phyloP scores from a whole-genome alignment of 2,113 vertebrate genomes.

The Petromus typicus region DNA sequence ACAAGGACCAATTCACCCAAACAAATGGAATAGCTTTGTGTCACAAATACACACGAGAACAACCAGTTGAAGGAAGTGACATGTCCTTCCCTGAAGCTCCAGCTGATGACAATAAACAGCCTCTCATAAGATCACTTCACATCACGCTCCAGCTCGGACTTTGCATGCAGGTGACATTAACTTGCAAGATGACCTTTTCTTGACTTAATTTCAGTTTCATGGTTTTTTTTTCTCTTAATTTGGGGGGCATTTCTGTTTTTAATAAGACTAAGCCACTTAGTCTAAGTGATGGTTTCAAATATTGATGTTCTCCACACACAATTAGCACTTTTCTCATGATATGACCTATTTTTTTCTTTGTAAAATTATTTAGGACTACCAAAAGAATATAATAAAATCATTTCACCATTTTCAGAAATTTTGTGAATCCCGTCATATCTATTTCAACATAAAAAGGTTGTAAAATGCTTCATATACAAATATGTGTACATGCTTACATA shows the following conservation, averaged over 20 bases:
- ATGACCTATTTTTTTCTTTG: not conserved
- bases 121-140: not conserved
- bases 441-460: not conserved
- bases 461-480: not conserved
- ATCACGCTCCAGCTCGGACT: too few species aligned
- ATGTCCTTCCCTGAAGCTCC: not conserved
- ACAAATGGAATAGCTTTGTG: not conserved
- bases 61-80: not conserved
- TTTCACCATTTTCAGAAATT: not conserved
- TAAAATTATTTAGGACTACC: not conserved
- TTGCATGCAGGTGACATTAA: not conserved
- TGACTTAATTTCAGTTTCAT: not conserved
- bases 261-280: too few species aligned
- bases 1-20: not conserved
- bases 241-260: too few species aligned
- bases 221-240: not conserved
- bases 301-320: not conserved
- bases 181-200: not conserved
- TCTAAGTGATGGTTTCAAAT: not conserved
- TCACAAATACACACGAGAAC: not conserved
- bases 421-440: not conserved
- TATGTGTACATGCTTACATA: not conserved
- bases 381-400: too few species aligned
- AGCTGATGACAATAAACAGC: not conserved
- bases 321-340: not conserved